These are phyloP conservation scores for Drosophila infuscata DNA, from an alignment of 2,888 invertebrate genomes.

Conservation along the genomic window DNA sequence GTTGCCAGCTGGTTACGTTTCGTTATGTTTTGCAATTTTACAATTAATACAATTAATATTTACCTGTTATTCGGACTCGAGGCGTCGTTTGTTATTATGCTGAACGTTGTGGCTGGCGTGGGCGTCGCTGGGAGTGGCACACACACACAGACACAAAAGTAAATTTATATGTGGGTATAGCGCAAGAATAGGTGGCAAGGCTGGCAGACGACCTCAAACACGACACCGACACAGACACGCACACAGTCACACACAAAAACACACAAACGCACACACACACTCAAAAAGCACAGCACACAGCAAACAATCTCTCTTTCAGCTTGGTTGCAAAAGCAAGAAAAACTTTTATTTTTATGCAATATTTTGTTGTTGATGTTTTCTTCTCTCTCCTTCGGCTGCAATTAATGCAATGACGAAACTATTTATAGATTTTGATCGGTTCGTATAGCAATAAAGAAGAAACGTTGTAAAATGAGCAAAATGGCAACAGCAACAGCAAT, in stretches of 20 bases:
- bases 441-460: constrained; percentile 34
- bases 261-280: not conserved
- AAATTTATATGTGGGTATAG: constrained; percentile 19
- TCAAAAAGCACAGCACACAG: constrained; percentile 22
- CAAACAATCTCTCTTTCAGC: constrained; percentile 40
- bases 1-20: constrained; percentile 41
- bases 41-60: constrained; percentile 34
- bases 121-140: constrained; percentile 49
- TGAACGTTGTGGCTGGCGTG: constrained; percentile 13
- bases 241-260: constrained; percentile 12
- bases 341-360: constrained; percentile 43
- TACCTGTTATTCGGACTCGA: constrained; percentile 44
- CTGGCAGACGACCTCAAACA: constrained; percentile 61
- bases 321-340: constrained; percentile 38
- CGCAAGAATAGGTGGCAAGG: constrained; percentile 54
- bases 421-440: constrained; percentile 45
- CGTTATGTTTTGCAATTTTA: not conserved
- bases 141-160: constrained; percentile 5
- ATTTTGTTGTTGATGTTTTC: constrained; percentile 12
- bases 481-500: constrained; percentile 18
- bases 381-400: constrained; percentile 20
- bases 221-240: constrained; percentile 34
- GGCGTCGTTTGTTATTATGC: constrained; percentile 19
- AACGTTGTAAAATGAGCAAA: constrained; percentile 40
- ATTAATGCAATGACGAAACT: constrained; percentile 35